phyloP scores from a whole-genome alignment of 2,113 vertebrate genomes.

The Cyrtonyx montezumae region DNA sequence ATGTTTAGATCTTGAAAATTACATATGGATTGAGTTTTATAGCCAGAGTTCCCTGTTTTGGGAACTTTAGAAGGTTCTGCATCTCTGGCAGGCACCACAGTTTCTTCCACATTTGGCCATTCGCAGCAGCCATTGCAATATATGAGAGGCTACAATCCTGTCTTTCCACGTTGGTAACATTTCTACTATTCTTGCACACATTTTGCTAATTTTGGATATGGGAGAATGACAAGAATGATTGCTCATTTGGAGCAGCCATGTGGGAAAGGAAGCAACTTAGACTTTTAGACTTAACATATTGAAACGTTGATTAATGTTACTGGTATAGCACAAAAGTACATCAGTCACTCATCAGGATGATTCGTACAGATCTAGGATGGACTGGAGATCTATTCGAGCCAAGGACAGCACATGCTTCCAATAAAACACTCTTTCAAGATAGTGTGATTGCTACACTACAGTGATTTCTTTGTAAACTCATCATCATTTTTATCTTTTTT shows the following conservation, averaged over 20 bases:
- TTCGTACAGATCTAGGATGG: not conserved
- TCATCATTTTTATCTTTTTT: not conserved
- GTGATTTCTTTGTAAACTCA: not conserved
- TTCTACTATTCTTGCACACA: not conserved
- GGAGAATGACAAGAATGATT: not conserved
- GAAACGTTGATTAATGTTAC: not conserved
- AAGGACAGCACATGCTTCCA: not conserved
- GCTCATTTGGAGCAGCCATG: not conserved
- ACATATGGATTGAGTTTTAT: not conserved
- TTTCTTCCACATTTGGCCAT: not conserved
- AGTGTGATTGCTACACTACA: not conserved
- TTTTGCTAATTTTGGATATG: not conserved
- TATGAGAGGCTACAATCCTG: not conserved
- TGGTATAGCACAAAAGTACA: not conserved
- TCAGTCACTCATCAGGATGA: not conserved
- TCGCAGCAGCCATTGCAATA: not conserved
- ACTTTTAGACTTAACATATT: not conserved
- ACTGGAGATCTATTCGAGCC: not conserved
- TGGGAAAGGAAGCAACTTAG: not conserved
- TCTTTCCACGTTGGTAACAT: not conserved
- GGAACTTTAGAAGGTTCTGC: not conserved
- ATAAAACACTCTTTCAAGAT: not conserved
- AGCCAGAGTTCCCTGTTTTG: not conserved
- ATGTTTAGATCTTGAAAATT: conserved; percentile 19
- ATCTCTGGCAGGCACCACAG: not conserved